Conservation (phyloP, 2,113 vertebrate genomes). For the Ailuropoda melanoleuca region DNA sequence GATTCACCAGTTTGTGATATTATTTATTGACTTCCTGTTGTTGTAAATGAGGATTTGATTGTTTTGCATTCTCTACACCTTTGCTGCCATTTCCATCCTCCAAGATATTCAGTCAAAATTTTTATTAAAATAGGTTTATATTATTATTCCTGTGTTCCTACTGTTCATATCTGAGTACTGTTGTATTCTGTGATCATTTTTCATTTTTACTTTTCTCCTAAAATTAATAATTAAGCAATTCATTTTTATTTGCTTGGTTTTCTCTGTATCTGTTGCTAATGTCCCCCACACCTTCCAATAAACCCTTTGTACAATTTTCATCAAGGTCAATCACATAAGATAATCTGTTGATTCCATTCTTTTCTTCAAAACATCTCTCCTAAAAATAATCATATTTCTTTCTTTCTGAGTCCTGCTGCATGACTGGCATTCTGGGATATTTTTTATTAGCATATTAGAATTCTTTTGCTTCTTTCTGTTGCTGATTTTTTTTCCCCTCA, state of each 20-base stretch:
- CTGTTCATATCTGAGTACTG: background rate
- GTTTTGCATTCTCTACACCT: fast-evolving
- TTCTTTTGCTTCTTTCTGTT: background rate
- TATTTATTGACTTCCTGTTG: background rate
- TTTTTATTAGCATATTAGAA: background rate
- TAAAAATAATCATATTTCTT: background rate
- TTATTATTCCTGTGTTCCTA: fast-evolving
- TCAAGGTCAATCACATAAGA: background rate
- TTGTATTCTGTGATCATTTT: background rate
- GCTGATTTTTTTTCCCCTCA: background rate
- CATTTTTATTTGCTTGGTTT: background rate
- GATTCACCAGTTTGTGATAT: background rate
- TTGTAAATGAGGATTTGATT: background rate
- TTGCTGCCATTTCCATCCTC: background rate
- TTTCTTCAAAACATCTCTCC: background rate
- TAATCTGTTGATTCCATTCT: background rate
- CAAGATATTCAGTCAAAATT: background rate
- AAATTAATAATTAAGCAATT: background rate
- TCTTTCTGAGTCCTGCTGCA: background rate
- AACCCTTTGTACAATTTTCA: background rate
- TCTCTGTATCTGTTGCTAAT: background rate
- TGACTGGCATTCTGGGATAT: background rate
- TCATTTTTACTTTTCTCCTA: background rate
- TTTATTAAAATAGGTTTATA: background rate
- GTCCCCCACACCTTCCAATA: background rate